Evolutionary conservation across 2,888 invertebrate species (phyloP).

Genomic region (Lumbricus terrestris): DNA sequence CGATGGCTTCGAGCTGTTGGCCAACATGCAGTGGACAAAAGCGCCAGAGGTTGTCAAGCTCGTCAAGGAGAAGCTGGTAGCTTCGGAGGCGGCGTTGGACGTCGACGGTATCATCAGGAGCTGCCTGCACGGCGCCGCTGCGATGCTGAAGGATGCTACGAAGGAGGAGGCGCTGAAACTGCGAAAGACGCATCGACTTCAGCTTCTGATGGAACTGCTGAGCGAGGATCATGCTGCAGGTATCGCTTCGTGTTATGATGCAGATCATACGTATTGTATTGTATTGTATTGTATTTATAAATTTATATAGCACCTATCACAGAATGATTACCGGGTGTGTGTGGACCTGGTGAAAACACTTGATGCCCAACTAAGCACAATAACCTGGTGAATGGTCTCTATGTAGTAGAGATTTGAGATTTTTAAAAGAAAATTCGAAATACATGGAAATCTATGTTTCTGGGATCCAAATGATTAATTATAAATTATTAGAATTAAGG

Average conservation of each 20-base stretch:
- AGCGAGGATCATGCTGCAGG: not conserved
- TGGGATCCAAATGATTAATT: not conserved
- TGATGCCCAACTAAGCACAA: not conserved
- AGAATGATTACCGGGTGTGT: too few relatives aligned
- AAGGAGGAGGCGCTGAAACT: not conserved
- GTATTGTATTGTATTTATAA: not conserved
- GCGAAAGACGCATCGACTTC: slow-evolving; percentile 45
- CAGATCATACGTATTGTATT: not conserved
- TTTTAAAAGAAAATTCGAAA: not conserved
- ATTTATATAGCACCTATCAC: too few relatives aligned
- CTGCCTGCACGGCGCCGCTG: slow-evolving; percentile 45
- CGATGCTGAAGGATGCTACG: slow-evolving; percentile 45
- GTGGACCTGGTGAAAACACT: too few relatives aligned
- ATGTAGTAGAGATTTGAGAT: not conserved
- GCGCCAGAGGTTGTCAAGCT: not conserved
- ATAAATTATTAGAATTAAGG: not conserved
- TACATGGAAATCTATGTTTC: not conserved
- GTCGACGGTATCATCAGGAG: slow-evolving; percentile 37
- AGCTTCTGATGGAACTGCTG: slow-evolving; percentile 26
- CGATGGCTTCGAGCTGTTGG: not conserved
- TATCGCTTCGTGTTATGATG: not conserved
- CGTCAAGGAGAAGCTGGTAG: not conserved
- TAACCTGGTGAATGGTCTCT: not conserved
- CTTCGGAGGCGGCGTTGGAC: slow-evolving; percentile 21
- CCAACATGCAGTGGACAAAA: not conserved